Evolutionary conservation across 2,113 vertebrate genomes (phyloP), one percentile per base, ranked within the genome.

Genomic region (Pedionomus torquatus): DNA sequence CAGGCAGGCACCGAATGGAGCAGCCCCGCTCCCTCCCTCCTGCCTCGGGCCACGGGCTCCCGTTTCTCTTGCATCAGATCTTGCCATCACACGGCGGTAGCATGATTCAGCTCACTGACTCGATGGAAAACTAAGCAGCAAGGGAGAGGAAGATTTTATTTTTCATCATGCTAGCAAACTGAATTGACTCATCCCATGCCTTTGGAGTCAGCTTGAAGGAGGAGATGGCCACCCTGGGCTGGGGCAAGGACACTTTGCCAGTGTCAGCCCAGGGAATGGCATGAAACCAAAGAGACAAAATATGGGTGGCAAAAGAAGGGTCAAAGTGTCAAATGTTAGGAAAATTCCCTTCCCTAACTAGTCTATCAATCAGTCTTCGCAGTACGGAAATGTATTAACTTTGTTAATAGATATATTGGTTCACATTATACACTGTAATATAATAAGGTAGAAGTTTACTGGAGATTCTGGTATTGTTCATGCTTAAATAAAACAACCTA

Each of bases 81-180:
- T 13, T n/a, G 82, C 4, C 1, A 74, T 23, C 5, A 2, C 39
- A 9, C 39, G 44, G 71, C 3, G 3, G 1, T 2, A 14, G 64
- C 16, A 17, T 58, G 70, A 85, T 69, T 83, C 96, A 96, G 92
- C 90, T 86, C 88, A 87, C 88, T 52, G 82, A 20, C 82, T 76
- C 2, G 2, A 61, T 21, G 66, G 31, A n/a, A 43, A 91, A 26
- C 70, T 19, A 39, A 61, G 74, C 57, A n/a, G 64, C 1, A 33
- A 74, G 64, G 52, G 82, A 88, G 65, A 91, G 87, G 49, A 60
- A 44, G 57, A 64, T 80, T 83, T 88, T 65, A 24, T 94, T 86
- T 83, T 83, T 92, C 85, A 69, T 80, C 66, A 3, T 65, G 85
- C 71, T 4, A 11, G 82, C 75, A 83, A 82, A 68, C 64, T 58